These are phyloP conservation scores for Wasmannia auropunctata DNA, from an alignment of 1,140 invertebrate species.

Conservation along the genomic window DNA sequence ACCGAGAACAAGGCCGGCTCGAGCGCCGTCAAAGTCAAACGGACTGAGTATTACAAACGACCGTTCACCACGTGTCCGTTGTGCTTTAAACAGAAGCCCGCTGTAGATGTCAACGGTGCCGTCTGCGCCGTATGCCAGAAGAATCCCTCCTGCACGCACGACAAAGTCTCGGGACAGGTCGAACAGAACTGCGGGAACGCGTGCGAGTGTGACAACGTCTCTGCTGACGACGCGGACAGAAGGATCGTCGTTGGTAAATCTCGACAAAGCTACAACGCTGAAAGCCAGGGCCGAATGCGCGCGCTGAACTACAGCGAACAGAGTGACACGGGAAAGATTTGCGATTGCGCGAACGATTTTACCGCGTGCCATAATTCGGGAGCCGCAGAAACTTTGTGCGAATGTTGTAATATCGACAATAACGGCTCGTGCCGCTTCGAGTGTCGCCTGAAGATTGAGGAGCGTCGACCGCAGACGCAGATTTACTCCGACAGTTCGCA, in stretches of 20 bases:
- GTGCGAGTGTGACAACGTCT: slow-evolving; percentile 35
- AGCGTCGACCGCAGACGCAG: slow-evolving; percentile 16
- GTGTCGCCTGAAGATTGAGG: slow-evolving; percentile 17
- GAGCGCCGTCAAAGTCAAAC: not conserved
- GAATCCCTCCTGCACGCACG: not conserved
- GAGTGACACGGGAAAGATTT: slow-evolving; percentile 34
- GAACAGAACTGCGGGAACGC: not conserved
- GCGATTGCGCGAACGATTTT: slow-evolving; percentile 66
- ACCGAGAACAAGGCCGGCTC: not conserved
- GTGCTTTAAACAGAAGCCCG: slow-evolving; percentile 15
- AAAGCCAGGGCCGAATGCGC: not conserved
- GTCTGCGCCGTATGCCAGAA: slow-evolving; percentile 49
- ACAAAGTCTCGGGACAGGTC: not conserved
- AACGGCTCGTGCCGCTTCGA: slow-evolving; percentile 12
- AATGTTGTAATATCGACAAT: slow-evolving; percentile 22
- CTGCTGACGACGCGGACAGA: slow-evolving; percentile 10
- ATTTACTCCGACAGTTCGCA: slow-evolving; percentile 36
- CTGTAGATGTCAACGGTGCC: not conserved
- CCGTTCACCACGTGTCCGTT: slow-evolving; percentile 30
- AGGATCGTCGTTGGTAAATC: slow-evolving; percentile 20
- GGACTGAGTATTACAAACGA: slow-evolving; percentile 11
- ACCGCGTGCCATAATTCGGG: slow-evolving; percentile 55
- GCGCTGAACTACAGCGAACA: slow-evolving; percentile 33
- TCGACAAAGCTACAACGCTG: slow-evolving; percentile 36
- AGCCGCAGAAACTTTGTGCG: not conserved